Base-by-base conservation (phyloP, 2,797 vertebrate genomes). In the Botia kubotai region DNA sequence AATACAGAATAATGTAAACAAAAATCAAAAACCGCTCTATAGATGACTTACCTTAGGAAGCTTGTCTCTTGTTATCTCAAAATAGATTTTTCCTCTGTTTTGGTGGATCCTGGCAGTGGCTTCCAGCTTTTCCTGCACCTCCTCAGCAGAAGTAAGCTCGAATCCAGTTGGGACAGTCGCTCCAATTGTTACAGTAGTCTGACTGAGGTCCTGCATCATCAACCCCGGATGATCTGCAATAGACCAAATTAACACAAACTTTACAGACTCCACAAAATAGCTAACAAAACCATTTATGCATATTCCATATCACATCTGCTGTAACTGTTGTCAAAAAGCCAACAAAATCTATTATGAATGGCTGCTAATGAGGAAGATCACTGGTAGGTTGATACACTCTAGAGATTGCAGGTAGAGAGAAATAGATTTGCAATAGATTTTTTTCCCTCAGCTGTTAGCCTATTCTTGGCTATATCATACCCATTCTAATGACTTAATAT, bases 101-200 rank as follows among this genome's bases (percentile, higher is more conserved):
- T 93, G 96, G 91, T 97, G 96, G 83, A 98, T 93, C 71, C 89
- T 92, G 76, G 94, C 94, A 12, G 89, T 91, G 0, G 93, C 95
- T 7, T 95, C 95, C 19, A 98, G 93, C 84, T 98, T 99, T 89
- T 99, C 97, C 70, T 91, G 89, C 73, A 99, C 95, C 92, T 99
- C 98, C 69, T 96, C 96, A 7, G 96, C 95, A 36, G 97, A 97
- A 29, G 96, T 97, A 83, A 91, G 90, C 86, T 99, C 97, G 83
- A 99, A 99, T 0, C 97, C 97, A 2, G 98, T 98, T n/a, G 97
- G 97, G 58, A 99, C 96, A 0, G 97, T 99, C 6, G 97, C 97
- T 81, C 97, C 97, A 53, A 98, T 88, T 36, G 93, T 96, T 73
- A 95, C 93, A 17, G 53, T 39, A 17, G 53, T 53, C 39, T 78